Percentiles rank a stretch among this genome's conserved stretches.
Evolutionary conservation across 1,140 invertebrate genomes (phyloP).

Genomic region (Manduca sexta): DNA sequence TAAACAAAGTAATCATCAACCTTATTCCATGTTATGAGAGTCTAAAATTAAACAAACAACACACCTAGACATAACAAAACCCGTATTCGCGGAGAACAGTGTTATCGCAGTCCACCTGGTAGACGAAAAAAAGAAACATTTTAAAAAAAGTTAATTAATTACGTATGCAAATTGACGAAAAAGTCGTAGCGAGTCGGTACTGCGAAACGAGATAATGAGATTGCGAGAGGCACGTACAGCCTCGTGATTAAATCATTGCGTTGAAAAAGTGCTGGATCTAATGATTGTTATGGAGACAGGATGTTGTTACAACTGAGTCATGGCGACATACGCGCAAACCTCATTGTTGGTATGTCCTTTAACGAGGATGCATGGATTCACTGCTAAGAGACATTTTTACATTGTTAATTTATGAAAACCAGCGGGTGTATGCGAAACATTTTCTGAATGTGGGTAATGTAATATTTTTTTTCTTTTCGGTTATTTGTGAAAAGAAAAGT

Average conservation of each 20-base stretch:
- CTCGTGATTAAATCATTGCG: conserved; percentile 51
- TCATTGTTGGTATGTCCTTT: background rate
- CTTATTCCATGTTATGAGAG: background rate
- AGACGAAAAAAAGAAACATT: conserved; percentile 33
- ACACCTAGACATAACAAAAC: background rate
- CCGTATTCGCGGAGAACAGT: conserved; percentile 12
- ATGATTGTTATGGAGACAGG: conserved; percentile 12
- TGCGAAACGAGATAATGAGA: conserved; percentile 49
- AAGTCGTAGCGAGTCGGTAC: conserved; percentile 31
- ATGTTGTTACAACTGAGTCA: background rate
- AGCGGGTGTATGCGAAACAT: too few relatives aligned
- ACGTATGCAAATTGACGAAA: conserved; percentile 62
- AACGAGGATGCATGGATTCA: background rate
- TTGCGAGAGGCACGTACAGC: conserved; percentile 42
- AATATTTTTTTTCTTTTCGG: too few relatives aligned
- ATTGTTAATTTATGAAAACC: too few relatives aligned
- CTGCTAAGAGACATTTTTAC: background rate
- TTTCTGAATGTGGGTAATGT: too few relatives aligned
- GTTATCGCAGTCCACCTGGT: conserved; percentile 32
- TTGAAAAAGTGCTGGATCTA: conserved; percentile 34
- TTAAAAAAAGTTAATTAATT: conserved; percentile 60
- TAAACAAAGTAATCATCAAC: background rate
- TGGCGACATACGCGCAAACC: background rate
- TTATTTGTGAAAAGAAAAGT: too few relatives aligned
- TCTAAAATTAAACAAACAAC: background rate